These are phyloP conservation scores for Todiramphus chloris DNA, from an alignment of 2,113 vertebrate species.

Conservation along the genomic window DNA sequence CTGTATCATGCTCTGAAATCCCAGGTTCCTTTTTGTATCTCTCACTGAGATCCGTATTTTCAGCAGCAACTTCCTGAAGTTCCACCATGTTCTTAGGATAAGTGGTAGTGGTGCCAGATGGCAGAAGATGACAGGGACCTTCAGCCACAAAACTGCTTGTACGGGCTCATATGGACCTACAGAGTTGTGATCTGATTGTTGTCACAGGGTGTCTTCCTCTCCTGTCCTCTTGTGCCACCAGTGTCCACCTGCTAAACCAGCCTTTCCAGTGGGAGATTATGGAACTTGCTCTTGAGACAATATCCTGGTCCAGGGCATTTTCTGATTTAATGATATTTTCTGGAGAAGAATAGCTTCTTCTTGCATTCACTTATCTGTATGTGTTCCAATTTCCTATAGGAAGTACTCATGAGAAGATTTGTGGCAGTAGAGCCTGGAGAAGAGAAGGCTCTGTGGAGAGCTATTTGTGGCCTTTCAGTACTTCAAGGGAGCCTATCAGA, in stretches of 20 bases:
- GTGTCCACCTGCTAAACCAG: neutral
- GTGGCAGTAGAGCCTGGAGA: neutral
- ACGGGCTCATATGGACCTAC: too few species aligned
- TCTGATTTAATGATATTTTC: neutral
- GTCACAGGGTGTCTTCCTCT: neutral
- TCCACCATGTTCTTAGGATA: neutral
- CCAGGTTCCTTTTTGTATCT: neutral
- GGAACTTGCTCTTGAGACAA: neutral
- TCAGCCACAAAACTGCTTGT: neutral
- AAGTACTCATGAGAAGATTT: neutral
- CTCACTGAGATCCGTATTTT: neutral
- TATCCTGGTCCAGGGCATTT: neutral
- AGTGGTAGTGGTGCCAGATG: neutral
- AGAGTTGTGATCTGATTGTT: neutral
- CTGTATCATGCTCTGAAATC: neutral
- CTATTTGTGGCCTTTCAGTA: too few species aligned
- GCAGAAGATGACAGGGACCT: neutral
- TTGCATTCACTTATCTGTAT: neutral
- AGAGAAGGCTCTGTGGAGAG: too few species aligned
- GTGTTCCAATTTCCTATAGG: neutral
- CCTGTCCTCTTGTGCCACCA: neutral
- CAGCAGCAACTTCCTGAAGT: neutral
- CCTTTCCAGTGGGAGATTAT: neutral
- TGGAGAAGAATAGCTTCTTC: neutral
- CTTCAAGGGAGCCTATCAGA: too few species aligned